Conservation (phyloP, 2,113 vertebrate genomes). For the Climacteris rufus region DNA sequence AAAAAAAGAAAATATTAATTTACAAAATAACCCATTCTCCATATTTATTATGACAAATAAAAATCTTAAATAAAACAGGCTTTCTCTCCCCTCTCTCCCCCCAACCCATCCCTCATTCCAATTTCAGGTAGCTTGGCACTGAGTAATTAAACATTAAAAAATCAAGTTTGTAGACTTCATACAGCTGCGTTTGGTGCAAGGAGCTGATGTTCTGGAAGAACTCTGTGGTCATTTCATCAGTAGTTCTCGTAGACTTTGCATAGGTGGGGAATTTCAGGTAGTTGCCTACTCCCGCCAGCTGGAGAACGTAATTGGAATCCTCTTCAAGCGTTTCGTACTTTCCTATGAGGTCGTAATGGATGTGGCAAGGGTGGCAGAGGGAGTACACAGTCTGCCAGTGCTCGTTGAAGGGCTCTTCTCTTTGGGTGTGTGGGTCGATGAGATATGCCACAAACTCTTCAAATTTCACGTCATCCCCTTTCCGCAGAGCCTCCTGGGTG, state of each 20-base stretch:
- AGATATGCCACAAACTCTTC: constrained; percentile 93
- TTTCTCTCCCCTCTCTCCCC: constrained; percentile 53
- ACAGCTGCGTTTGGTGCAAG: constrained; percentile 87
- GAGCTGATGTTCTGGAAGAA: constrained; percentile 98
- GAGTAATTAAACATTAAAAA: constrained; percentile 99
- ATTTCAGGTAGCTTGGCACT: constrained; percentile 91
- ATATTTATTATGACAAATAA: constrained; percentile 81
- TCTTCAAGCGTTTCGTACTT: constrained; percentile 96
- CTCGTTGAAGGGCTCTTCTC: constrained; percentile 93
- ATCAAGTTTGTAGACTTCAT: constrained; percentile 96
- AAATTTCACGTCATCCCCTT: constrained; percentile 87
- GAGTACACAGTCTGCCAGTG: constrained; percentile 96
- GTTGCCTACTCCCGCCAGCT: constrained; percentile 82
- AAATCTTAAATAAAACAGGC: constrained; percentile 80
- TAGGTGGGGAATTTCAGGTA: constrained; percentile 91
- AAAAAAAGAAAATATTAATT: constrained; percentile 78
- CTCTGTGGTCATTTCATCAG: constrained; percentile 94
- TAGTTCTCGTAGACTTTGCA: constrained; percentile 96
- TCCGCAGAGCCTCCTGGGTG: constrained; percentile 87
- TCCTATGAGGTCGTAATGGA: constrained; percentile 95
- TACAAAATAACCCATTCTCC: constrained; percentile 83
- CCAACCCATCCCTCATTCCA: constrained; percentile 79
- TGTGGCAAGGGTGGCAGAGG: constrained; percentile 96
- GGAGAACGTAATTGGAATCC: constrained; percentile 89
- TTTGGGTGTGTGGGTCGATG: constrained; percentile 88